A percentile compares a stretch with the other conserved stretches of the same genome.
Evolutionary conservation across 2,888 invertebrate genomes (phyloP).

Genomic region (Mesodorylaimus sp.): DNA sequence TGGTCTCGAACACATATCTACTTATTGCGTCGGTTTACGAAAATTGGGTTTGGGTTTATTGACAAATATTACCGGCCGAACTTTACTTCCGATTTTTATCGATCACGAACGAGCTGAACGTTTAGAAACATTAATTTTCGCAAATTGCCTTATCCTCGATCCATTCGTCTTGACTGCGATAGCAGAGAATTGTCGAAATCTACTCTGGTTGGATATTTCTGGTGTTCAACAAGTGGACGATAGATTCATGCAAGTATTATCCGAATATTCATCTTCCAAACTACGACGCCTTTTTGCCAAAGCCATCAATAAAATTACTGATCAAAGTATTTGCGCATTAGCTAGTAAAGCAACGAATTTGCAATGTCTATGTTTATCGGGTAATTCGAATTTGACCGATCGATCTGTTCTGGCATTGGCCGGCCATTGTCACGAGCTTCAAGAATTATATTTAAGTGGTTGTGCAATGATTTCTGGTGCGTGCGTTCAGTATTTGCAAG

Average conservation of each 20-base stretch:
- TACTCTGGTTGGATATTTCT: neutral
- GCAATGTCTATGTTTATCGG: neutral
- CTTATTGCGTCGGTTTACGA: neutral
- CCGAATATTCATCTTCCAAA: neutral
- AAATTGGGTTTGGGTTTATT: neutral
- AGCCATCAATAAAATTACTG: neutral
- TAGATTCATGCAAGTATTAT: neutral
- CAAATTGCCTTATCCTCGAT: neutral
- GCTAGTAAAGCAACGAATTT: neutral
- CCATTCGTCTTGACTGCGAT: neutral
- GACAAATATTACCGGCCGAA: neutral
- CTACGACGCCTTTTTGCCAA: neutral
- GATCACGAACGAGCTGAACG: neutral
- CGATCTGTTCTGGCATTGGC: neutral
- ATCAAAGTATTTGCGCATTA: neutral
- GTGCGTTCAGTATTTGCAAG: neutral
- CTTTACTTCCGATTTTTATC: neutral
- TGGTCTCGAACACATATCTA: neutral
- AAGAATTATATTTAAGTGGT: slow-evolving; percentile 1
- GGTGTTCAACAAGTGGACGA: neutral
- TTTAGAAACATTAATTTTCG: neutral
- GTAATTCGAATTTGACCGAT: neutral
- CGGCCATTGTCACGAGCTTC: neutral
- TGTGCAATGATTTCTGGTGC: slow-evolving; percentile 1
- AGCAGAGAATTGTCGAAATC: neutral